These are phyloP conservation scores for Theristicus caerulescens DNA, from an alignment of 2,113 vertebrate species.

Conservation along the genomic window DNA sequence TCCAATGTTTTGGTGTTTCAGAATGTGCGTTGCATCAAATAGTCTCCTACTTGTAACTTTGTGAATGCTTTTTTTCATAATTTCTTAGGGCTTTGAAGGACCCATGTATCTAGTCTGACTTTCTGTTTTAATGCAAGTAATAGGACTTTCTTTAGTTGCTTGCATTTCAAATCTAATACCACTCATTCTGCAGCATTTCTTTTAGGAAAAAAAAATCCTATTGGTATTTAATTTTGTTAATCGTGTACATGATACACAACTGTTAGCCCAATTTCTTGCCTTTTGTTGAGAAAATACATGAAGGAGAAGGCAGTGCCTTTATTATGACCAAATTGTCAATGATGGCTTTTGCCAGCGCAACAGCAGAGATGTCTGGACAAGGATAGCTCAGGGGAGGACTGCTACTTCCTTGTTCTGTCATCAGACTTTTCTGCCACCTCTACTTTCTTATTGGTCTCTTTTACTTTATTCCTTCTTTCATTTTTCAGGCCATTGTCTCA, in stretches of 20 bases:
- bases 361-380: neutral
- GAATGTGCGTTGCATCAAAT: neutral
- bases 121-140: neutral
- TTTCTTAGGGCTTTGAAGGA: neutral
- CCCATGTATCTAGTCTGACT: neutral
- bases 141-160: neutral
- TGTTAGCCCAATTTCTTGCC: neutral
- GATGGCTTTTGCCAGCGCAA: neutral
- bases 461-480: neutral
- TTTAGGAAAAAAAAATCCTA: neutral
- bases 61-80: neutral
- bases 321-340: neutral
- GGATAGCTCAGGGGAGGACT: neutral
- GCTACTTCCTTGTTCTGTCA: neutral
- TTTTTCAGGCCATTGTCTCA: neutral
- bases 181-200: neutral
- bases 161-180: neutral
- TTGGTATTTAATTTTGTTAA: neutral
- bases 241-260: accelerated
- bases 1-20: neutral
- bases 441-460: neutral
- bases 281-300: neutral
- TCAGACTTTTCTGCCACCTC: neutral
- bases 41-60: neutral
- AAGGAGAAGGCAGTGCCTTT: neutral